Evolutionary conservation across 2,113 vertebrate species (phyloP), one percentile per base, ranked within the genome.

Genomic region (Acrocephalus arundinaceus): DNA sequence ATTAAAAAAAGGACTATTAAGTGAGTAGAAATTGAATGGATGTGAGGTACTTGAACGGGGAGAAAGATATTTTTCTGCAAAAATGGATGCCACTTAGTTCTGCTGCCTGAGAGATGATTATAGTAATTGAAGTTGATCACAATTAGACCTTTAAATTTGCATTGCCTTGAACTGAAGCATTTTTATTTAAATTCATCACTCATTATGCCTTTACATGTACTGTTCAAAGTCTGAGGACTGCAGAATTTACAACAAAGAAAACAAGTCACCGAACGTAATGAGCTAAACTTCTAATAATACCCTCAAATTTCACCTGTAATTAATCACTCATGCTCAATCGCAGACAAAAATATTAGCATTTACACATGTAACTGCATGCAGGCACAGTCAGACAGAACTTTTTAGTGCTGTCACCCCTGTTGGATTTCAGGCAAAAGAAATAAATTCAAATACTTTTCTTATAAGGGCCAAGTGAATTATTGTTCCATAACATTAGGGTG

Each of bases 131-230:
- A 78, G 28, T 41, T 43, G 57, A 85, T 77, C 28, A 46, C 66
- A 65, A 6, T 94, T 90, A 88, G 73, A 59, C 57, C 52, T 84
- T 93, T 57, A 87, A 37, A 89, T 91, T 52, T 81, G 25, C 75
- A 65, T 61, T 75, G 65, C 54, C 82, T 87, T 84, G 63, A 86
- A 88, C 48, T 28, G 48, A 73, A 68, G 15, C 28, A n/a, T 83
- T 97, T 87, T 94, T 72, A 76, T 94, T 89, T 72, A 91, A 93
- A 87, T 89, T 76, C 1, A 6, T 75, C 13, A 33, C 39, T 85
- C 30, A n/a, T 87, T 70, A 54, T 82, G 74, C 71, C 37, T 83
- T 95, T 76, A 59, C 49, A 20, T 70, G 27, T 76, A 17, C 41
- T 57, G 19, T 15, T 91, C 15, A 21, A 21, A 70, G 21, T 87